These are phyloP conservation scores for Cancer borealis DNA, from an alignment of 2,888 invertebrate genomes.

Conservation along the genomic window DNA sequence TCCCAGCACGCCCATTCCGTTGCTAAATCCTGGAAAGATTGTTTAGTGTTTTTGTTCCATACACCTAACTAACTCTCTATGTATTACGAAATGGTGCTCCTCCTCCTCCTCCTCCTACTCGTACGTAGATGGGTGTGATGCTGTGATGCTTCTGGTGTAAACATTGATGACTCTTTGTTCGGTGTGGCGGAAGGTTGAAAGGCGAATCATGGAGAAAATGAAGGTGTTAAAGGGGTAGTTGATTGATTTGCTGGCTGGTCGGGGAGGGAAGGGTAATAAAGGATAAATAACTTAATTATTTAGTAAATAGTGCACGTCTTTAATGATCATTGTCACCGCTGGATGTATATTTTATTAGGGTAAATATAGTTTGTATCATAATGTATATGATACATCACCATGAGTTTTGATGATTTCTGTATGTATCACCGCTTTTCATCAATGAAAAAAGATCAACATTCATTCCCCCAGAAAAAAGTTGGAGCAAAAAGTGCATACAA, in stretches of 20 bases:
- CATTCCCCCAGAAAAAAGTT: background rate
- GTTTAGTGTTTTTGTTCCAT: background rate
- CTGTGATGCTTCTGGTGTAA: background rate
- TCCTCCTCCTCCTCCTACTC: background rate
- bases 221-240: background rate
- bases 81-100: background rate
- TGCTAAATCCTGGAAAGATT: background rate
- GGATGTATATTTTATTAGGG: background rate
- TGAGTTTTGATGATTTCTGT: background rate
- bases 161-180: background rate
- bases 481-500: background rate
- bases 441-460: background rate
- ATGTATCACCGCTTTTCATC: background rate
- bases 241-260: background rate
- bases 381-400: background rate
- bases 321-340: background rate
- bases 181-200: background rate
- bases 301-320: background rate
- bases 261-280: background rate
- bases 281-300: background rate
- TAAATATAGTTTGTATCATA: background rate
- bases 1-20: background rate
- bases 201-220: background rate
- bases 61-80: background rate
- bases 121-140: background rate